These are phyloP conservation scores for Poecilia latipinna DNA, from an alignment of 2,113 vertebrate species.

Conservation along the genomic window DNA sequence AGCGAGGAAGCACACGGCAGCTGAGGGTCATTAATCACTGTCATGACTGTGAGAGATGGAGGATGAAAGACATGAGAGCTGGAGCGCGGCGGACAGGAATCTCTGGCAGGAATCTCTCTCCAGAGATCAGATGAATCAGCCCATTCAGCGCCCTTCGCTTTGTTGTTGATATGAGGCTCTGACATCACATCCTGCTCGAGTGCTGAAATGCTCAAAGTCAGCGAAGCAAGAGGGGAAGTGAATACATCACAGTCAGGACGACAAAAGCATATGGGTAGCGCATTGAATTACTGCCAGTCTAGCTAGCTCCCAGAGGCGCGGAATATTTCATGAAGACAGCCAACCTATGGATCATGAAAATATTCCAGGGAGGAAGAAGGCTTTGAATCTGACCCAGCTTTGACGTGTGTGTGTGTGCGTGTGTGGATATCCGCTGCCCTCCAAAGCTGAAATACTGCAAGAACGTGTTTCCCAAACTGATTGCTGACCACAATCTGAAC, in stretches of 20 bases:
- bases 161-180: constrained; percentile 59
- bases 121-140: constrained; percentile 67
- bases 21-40: constrained; percentile 82
- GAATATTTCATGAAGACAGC: constrained; percentile 37
- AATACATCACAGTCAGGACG: constrained; percentile 41
- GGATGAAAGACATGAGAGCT: constrained; percentile 67
- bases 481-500: background rate
- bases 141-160: constrained; percentile 51
- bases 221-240: constrained; percentile 32
- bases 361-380: constrained; percentile 20
- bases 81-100: constrained; percentile 60
- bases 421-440: background rate
- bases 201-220: constrained; percentile 30
- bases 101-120: constrained; percentile 61
- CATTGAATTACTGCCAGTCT: constrained; percentile 61
- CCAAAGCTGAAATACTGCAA: constrained; percentile 18
- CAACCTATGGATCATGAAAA: constrained; percentile 38
- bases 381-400: constrained; percentile 20
- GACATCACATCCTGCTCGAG: constrained; percentile 59
- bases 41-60: constrained; percentile 55
- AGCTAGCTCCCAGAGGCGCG: constrained; percentile 37
- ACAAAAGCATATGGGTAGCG: constrained; percentile 58
- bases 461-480: constrained; percentile 1
- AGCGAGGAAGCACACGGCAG: constrained; percentile 72
- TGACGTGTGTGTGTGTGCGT: constrained; percentile 19